Percentiles rank a stretch among this genome's conserved stretches.
Evolutionary conservation across 2,888 invertebrate species (phyloP).

Genomic region (Synanthedon myopaeformis): DNA sequence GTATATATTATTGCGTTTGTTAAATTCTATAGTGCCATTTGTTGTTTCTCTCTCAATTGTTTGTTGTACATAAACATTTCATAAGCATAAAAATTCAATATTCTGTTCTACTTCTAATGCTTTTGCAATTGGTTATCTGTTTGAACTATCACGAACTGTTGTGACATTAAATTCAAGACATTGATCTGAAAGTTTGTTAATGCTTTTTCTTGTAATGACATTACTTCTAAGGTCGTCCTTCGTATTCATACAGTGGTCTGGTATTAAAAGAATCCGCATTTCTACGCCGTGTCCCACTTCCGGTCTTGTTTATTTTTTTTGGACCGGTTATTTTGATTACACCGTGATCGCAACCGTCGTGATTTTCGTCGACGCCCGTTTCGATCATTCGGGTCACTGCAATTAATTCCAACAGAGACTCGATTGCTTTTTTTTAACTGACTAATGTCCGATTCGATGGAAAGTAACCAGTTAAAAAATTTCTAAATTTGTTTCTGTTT

Average conservation of each 20-base stretch:
- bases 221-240: conserved; percentile 40
- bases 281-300: conserved; percentile 50
- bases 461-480: not conserved
- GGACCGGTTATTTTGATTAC: conserved; percentile 47
- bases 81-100: no score
- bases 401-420: conserved; percentile 26
- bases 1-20: no score
- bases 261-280: conserved; percentile 33
- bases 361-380: conserved; percentile 24
- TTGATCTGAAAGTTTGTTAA: not conserved
- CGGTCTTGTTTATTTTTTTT: conserved; percentile 23
- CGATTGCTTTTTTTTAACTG: not conserved
- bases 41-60: no score
- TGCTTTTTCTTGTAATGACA: not conserved
- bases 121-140: not conserved
- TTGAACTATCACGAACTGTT: conserved; percentile 1
- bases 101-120: no score
- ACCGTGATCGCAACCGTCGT: conserved; percentile 31
- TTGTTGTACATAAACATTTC: no score
- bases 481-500: no score
- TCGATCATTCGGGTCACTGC: conserved; percentile 41
- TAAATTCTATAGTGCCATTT: no score
- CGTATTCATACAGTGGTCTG: not conserved
- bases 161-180: not conserved
- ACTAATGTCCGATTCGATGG: not conserved